Evolutionary conservation across 2,888 invertebrate species (phyloP).

Genomic region (Xylophagus ater): DNA sequence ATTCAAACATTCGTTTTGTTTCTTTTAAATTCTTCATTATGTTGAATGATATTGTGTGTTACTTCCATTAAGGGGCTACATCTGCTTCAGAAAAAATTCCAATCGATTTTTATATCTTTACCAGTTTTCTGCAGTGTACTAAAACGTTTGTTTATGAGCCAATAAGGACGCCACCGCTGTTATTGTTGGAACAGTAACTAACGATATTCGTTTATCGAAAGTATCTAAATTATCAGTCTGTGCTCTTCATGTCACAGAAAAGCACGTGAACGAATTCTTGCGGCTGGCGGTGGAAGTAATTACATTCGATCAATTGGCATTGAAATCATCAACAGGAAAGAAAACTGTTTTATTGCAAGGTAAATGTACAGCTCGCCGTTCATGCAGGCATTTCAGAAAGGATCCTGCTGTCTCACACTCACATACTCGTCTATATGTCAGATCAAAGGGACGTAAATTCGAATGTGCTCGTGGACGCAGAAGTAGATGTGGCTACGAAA

Average conservation of each 20-base stretch:
- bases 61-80: no score
- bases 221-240: conserved; percentile 90
- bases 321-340: conserved; percentile 84
- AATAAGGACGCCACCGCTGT: conserved; percentile 79
- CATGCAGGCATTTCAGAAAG: conserved; percentile 91
- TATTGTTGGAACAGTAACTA: conserved; percentile 89
- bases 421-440: conserved; percentile 91
- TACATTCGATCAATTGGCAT: conserved; percentile 95
- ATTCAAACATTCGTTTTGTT: no score
- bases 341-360: conserved; percentile 93
- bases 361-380: conserved; percentile 85
- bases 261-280: conserved; percentile 93
- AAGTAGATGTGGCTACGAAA: conserved; percentile 89
- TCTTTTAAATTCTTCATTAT: no score
- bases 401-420: conserved; percentile 98
- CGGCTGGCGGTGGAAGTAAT: conserved; percentile 93
- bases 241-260: conserved; percentile 87
- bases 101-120: no score
- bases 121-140: conserved; percentile 82
- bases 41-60: no score
- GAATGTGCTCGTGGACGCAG: conserved; percentile 96
- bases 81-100: no score
- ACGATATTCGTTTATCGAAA: conserved; percentile 82
- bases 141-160: conserved; percentile 94
- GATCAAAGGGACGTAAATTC: conserved; percentile 95